Evolutionary conservation across 2,797 vertebrate species (phyloP).

Genomic region (Sebastes trivittatus): DNA sequence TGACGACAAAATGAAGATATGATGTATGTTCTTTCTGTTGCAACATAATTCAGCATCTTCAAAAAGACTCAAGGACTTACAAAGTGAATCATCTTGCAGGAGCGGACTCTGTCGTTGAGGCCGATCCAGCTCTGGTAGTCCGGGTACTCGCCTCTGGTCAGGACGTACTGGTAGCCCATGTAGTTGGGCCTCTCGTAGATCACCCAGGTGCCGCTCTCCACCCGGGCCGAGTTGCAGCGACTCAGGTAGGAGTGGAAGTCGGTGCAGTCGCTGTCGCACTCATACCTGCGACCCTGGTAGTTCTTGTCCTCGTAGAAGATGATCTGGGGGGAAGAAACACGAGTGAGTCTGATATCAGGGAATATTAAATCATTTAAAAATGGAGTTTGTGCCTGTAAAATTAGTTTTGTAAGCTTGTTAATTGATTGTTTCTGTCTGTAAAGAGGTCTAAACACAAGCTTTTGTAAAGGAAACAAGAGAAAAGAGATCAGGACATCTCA

Average conservation of each 20-base stretch:
- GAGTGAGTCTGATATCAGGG: neutral
- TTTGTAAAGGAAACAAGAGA: neutral
- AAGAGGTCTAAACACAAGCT: no score
- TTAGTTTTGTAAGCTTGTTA: neutral
- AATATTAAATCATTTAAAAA: neutral
- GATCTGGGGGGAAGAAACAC: neutral
- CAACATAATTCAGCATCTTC: neutral
- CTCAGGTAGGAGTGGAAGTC: constrained; percentile 84
- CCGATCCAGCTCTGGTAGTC: constrained; percentile 86
- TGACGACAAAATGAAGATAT: no score
- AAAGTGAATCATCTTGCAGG: constrained; percentile 79
- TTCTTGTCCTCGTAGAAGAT: constrained; percentile 61
- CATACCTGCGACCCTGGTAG: constrained; percentile 83
- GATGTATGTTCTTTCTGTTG: neutral
- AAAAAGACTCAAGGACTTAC: constrained; percentile 13
- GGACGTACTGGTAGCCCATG: constrained; percentile 81
- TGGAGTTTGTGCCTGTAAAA: neutral
- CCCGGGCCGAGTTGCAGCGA: constrained; percentile 84
- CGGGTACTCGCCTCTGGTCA: constrained; percentile 83
- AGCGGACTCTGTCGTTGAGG: constrained; percentile 83
- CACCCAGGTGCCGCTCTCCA: constrained; percentile 85
- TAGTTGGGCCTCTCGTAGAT: constrained; percentile 82
- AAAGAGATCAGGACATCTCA: neutral
- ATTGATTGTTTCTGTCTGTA: neutral
- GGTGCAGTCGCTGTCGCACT: constrained; percentile 80